These are phyloP conservation scores for Chaetops frenatus DNA, from an alignment of 2,113 vertebrate species.

Conservation along the genomic window DNA sequence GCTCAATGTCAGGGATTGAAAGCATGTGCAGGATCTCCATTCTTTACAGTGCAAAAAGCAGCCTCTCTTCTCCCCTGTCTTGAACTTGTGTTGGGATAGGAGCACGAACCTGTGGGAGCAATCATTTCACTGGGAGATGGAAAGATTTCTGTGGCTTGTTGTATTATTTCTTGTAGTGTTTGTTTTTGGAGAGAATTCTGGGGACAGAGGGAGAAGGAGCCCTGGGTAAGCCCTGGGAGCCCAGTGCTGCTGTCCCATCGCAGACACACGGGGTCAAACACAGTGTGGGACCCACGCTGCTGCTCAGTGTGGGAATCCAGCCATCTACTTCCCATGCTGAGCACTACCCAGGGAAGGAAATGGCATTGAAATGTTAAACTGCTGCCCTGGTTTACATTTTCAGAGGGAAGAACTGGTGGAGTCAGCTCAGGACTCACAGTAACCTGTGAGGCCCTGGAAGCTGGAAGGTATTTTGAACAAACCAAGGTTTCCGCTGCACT, in stretches of 20 bases:
- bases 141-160: background rate
- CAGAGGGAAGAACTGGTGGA: background rate
- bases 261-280: background rate
- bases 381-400: slow-evolving; percentile 14
- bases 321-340: slow-evolving; percentile 4
- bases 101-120: background rate
- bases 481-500: background rate
- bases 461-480: background rate
- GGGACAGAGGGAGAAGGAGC: background rate
- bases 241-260: accelerated
- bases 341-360: background rate
- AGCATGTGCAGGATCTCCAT: background rate
- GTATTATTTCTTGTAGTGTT: background rate
- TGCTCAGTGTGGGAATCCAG: background rate
- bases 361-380: slow-evolving; percentile 8
- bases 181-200: slow-evolving; percentile 44
- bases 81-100: background rate
- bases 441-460: slow-evolving; percentile 26
- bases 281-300: background rate
- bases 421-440: background rate
- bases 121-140: background rate
- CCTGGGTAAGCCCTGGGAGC: background rate
- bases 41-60: background rate
- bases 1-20: background rate
- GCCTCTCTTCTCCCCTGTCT: background rate